Conservation (phyloP, 1,140 invertebrate genomes). For the Propsilocerus akamusi region DNA sequence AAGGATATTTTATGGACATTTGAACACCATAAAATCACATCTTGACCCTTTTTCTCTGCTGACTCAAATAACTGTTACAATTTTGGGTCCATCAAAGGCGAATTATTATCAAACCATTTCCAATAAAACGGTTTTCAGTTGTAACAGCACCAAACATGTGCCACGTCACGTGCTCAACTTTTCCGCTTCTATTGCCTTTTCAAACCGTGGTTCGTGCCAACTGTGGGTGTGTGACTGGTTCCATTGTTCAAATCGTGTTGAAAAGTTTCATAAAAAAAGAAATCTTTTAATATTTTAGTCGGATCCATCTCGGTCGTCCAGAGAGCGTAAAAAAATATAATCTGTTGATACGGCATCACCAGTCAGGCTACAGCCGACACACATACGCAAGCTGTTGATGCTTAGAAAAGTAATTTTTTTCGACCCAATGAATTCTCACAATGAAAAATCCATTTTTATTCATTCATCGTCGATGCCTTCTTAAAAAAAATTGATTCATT, state of each 20-base stretch:
- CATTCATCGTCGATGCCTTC: neutral
- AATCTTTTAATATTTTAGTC: neutral
- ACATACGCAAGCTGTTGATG: neutral
- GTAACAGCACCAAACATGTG: too few species aligned
- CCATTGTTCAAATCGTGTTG: too few species aligned
- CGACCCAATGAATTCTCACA: neutral
- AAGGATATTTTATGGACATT: constrained; percentile 3
- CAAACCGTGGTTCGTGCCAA: too few species aligned
- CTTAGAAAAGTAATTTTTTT: neutral
- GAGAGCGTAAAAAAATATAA: too few species aligned
- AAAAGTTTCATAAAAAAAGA: constrained; percentile 1
- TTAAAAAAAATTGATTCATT: too few species aligned
- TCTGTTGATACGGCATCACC: too few species aligned
- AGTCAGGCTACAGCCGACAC: too few species aligned
- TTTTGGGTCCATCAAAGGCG: neutral
- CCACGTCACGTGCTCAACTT: neutral
- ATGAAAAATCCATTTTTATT: neutral
- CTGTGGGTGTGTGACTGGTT: too few species aligned
- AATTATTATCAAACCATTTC: constrained; percentile 1
- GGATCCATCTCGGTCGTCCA: too few species aligned
- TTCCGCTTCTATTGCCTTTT: too few species aligned
- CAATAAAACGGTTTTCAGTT: neutral
- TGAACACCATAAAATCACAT: neutral
- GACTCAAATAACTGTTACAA: neutral
- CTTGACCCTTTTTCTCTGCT: constrained; percentile 1